Evolutionary conservation across 1,140 invertebrate species (phyloP).

Genomic region (Myzus persicae): DNA sequence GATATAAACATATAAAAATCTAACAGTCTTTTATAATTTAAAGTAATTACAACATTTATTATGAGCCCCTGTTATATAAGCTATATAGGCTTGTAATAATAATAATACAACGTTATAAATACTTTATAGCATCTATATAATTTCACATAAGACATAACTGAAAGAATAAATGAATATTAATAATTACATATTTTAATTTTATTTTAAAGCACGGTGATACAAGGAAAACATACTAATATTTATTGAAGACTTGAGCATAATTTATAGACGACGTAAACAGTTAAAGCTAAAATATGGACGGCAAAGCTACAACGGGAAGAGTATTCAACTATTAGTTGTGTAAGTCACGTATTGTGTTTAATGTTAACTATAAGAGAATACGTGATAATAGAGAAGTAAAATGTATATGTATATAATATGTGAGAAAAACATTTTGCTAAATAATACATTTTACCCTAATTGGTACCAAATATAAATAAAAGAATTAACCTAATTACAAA

Average conservation of each 20-base stretch:
- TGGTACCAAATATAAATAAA: not conserved
- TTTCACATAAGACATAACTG: not conserved
- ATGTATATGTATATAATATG: not conserved
- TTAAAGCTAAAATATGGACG: not conserved
- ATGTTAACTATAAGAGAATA: slow-evolving; percentile 25
- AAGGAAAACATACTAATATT: not conserved
- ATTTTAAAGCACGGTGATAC: not conserved
- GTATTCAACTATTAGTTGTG: not conserved
- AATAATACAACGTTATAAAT: not conserved
- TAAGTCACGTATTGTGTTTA: slow-evolving; percentile 34
- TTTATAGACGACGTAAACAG: not conserved
- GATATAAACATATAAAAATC: not conserved
- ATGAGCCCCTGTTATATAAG: no score
- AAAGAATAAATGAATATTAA: not conserved
- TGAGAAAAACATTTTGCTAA: not conserved
- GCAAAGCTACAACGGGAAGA: not conserved
- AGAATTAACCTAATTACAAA: not conserved
- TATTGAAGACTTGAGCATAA: slow-evolving; percentile 1
- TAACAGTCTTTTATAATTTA: not conserved
- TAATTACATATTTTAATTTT: not conserved
- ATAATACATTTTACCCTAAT: not conserved
- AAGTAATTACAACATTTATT: not conserved
- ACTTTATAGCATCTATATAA: not conserved
- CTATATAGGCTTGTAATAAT: not conserved
- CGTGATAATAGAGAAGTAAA: not conserved